Evolutionary conservation across 2,797 vertebrate genomes (phyloP).

Genomic region (Podarcis lilfordi): DNA sequence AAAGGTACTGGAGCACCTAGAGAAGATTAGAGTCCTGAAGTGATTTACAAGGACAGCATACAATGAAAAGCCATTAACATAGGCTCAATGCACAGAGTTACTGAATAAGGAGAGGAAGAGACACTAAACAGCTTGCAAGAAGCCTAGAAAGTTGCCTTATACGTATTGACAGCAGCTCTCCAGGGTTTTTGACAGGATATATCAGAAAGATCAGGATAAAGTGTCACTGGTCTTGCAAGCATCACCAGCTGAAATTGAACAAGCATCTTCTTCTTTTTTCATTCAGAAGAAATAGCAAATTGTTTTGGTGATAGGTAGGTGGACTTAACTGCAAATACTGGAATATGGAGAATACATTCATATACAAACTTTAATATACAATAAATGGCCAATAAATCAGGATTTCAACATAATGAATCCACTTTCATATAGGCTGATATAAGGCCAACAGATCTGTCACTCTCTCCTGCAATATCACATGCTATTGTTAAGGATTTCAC

Average conservation of each 20-base stretch:
- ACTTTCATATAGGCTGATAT: too few relatives aligned
- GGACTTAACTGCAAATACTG: neutral
- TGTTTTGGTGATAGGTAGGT: neutral
- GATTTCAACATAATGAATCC: too few relatives aligned
- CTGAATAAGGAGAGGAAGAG: neutral
- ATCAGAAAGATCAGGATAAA: neutral
- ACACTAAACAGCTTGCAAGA: neutral
- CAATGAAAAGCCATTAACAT: too few relatives aligned
- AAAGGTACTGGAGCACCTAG: slow-evolving; percentile 4
- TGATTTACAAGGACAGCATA: too few relatives aligned
- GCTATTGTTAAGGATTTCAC: neutral
- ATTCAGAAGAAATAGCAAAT: neutral
- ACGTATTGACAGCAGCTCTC: neutral
- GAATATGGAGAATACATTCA: neutral
- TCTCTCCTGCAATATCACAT: neutral
- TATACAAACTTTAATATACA: neutral
- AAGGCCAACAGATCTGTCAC: neutral
- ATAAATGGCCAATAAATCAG: too few relatives aligned
- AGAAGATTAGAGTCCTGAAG: neutral
- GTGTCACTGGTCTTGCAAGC: neutral
- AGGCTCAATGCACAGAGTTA: slow-evolving; percentile 3
- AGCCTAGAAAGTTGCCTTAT: too few relatives aligned
- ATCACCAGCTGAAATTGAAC: neutral
- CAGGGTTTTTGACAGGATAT: too few relatives aligned
- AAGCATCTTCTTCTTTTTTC: fast-evolving